Percentiles rank a stretch among this genome's conserved stretches.
Evolutionary conservation across 1,140 invertebrate species (phyloP).

Genomic region (Leptinotarsa lineolata): DNA sequence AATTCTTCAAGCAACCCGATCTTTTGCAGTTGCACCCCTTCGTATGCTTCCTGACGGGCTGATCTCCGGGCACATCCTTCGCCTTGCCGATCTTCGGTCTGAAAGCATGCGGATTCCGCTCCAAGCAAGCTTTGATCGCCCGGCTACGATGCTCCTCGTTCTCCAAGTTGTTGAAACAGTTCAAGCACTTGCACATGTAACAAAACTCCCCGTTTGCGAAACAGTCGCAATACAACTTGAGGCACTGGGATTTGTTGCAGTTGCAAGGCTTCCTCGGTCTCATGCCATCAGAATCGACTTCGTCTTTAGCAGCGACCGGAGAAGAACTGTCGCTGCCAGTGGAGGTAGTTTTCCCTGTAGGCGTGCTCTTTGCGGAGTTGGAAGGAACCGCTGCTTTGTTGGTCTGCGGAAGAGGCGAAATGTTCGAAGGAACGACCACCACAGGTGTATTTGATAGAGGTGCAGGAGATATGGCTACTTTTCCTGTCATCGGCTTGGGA

Average conservation of each 20-base stretch:
- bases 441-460: constrained; percentile 34
- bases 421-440: constrained; percentile 38
- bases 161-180: constrained; percentile 96
- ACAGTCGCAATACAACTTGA: constrained; percentile 99
- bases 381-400: constrained; percentile 39
- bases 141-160: constrained; percentile 89
- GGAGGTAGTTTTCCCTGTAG: background rate
- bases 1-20: constrained; percentile 98
- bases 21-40: constrained; percentile 99
- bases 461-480: constrained; percentile 27
- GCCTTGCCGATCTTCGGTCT: constrained; percentile 96
- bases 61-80: constrained; percentile 64
- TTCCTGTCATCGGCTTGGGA: constrained; percentile 33
- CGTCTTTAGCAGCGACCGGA: constrained; percentile 27
- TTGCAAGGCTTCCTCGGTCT: constrained; percentile 94
- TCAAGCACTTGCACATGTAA: constrained; percentile 96
- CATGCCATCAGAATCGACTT: constrained; percentile 65
- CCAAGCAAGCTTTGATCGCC: constrained; percentile 90
- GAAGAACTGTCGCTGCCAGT: constrained; percentile 20
- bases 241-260: constrained; percentile 98
- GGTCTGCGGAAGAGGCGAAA: constrained; percentile 26
- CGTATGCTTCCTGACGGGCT: constrained; percentile 76
- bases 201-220: constrained; percentile 99
- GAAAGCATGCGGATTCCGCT: constrained; percentile 93
- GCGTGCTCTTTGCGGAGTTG: constrained; percentile 25